These are phyloP conservation scores for Palythoa grandiflora DNA, from an alignment of 92 coral and sea anemone species.

Conservation along the genomic window DNA sequence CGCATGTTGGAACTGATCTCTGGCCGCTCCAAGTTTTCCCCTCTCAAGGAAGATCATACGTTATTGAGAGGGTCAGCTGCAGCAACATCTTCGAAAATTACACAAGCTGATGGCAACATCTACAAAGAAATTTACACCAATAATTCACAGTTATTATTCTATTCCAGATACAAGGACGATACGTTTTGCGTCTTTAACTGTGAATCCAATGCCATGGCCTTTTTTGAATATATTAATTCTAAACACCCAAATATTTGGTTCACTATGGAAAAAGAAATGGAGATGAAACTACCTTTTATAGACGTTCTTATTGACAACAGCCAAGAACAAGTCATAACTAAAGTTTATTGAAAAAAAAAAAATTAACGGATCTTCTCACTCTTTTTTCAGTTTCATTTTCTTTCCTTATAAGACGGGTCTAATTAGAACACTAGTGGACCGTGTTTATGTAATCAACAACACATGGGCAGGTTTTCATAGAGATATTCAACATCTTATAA, in stretches of 20 bases:
- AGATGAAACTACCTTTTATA: not conserved
- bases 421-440: too few relatives aligned
- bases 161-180: too few relatives aligned
- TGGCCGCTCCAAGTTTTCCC: conserved; percentile 16
- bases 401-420: too few relatives aligned
- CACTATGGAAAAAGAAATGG: not conserved
- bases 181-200: not conserved
- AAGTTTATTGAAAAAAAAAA: too few relatives aligned
- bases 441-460: too few relatives aligned
- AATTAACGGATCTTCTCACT: too few relatives aligned
- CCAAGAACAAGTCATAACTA: too few relatives aligned
- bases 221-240: not conserved
- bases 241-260: not conserved
- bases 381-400: too few relatives aligned
- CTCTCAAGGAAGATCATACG: conserved; percentile 22
- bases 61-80: conserved; percentile 29
- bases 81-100: conserved; percentile 17
- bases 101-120: conserved; percentile 3
- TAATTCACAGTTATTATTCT: too few relatives aligned
- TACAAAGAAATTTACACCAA: conserved; percentile 51
- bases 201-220: not conserved
- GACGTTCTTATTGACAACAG: not conserved
- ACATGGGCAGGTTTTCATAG: too few relatives aligned
- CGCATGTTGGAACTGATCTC: conserved; percentile 19
- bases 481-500: too few relatives aligned